A percentile compares a stretch with the other conserved stretches of the same genome.
These are phyloP conservation scores for Seriola aureovittata DNA, from an alignment of 2,113 vertebrate species.

Conservation along the genomic window DNA sequence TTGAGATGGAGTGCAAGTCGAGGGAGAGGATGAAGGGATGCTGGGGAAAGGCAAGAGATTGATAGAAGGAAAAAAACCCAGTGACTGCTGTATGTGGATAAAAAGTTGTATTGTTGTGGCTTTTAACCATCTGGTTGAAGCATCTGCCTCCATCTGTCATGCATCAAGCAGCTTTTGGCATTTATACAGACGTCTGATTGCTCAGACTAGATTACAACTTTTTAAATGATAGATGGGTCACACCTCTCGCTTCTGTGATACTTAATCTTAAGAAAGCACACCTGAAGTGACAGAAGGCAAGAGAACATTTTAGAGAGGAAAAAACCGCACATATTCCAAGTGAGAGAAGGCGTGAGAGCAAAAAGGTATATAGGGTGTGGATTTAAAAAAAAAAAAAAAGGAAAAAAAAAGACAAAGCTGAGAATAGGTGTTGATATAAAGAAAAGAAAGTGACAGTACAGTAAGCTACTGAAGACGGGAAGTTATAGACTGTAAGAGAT, in stretches of 20 bases:
- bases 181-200: constrained; percentile 46
- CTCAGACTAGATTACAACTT: constrained; percentile 14
- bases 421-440: background rate
- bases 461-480: background rate
- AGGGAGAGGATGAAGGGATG: constrained; percentile 11
- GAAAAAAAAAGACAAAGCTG: background rate
- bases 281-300: background rate
- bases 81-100: constrained; percentile 10
- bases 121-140: constrained; percentile 57
- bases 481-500: constrained; percentile 26
- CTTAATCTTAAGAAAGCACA: background rate
- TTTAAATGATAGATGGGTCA: constrained; percentile 6
- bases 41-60: background rate
- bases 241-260: background rate
- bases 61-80: background rate
- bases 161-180: constrained; percentile 50
- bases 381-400: background rate
- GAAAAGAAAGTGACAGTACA: background rate
- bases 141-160: constrained; percentile 61
- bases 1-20: background rate
- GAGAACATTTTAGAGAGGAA: background rate
- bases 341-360: too few species aligned
- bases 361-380: background rate
- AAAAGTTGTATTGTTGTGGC: constrained; percentile 28
- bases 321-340: background rate